Conservation (phyloP, 2,888 invertebrate species). For the Ctena decussata region DNA sequence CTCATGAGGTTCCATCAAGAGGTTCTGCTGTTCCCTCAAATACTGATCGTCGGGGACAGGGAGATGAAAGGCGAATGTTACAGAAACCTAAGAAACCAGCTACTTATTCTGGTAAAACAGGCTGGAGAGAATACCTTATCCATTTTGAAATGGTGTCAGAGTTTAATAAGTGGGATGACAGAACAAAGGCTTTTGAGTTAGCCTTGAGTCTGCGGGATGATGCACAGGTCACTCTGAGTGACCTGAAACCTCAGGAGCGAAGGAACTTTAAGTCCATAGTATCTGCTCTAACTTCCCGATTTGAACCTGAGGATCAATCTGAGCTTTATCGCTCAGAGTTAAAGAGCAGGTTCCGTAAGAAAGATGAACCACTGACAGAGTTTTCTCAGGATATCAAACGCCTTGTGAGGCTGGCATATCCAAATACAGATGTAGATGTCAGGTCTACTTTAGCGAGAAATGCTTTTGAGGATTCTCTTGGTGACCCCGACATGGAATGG, state of each 20-base stretch:
- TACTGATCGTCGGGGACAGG: not conserved
- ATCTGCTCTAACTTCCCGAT: not conserved
- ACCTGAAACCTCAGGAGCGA: not conserved
- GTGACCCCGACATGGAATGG: conserved; percentile 23
- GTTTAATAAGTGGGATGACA: not conserved
- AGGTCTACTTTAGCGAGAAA: not conserved
- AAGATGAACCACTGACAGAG: conserved; percentile 4
- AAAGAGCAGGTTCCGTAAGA: not conserved
- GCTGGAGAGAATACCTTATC: not conserved
- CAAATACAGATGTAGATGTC: not conserved
- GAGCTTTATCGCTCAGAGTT: conserved; percentile 1
- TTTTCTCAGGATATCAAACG: conserved; percentile 14
- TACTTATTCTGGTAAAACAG: not conserved
- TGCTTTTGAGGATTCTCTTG: conserved; percentile 2
- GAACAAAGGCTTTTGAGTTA: conserved; percentile 1
- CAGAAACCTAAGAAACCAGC: conserved; percentile 10
- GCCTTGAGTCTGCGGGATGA: not conserved
- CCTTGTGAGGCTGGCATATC: conserved; percentile 8
- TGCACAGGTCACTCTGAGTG: not conserved
- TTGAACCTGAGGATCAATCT: conserved; percentile 15
- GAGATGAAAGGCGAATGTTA: not conserved
- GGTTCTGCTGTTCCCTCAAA: not conserved
- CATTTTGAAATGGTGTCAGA: conserved; percentile 14
- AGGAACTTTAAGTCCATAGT: not conserved
- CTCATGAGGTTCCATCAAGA: not conserved